Evolutionary conservation across 1,140 invertebrate species (phyloP), one percentile per base, ranked within the genome.

Genomic region (Tribolium madens): DNA sequence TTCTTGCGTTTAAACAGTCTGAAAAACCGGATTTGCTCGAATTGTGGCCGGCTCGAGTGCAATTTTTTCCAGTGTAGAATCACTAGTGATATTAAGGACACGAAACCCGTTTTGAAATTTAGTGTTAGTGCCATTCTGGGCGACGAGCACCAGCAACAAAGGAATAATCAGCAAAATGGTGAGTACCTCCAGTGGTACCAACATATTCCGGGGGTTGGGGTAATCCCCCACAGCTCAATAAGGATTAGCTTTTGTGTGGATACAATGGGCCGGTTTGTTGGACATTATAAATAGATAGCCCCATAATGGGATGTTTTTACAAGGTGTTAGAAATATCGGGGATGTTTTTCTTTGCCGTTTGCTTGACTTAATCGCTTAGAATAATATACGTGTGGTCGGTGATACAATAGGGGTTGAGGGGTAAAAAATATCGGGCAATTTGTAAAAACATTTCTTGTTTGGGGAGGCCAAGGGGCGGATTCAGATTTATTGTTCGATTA

Each of bases 71-170:
- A 85, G 48, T 86, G 85, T 77, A 75, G 84, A 73, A 78, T 84
- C 14, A 79, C 75, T 53, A 82, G 81, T 80, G 84, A 84, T 33
- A 82, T 83, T 14, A 84, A 85, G 77, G 87, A 84, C 76, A 87
- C 82, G 74, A 95, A 94, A 82, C 95, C 95, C 0, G 91, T 95
- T 80, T 89, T 97, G 75, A 97, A 97, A 87, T 97, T 97, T 86
- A 96, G 95, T 89, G 95, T 97, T 71, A 96, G 92, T 88, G 95
- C 95, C 10, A 97, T 97, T 80, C 88, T 97, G 47, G 94, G 94
- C 78, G 87, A 83, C 83, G 87, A 84, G 80, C 87, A 68, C 21
- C 42, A 82, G 64, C 81, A 69, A 81, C 79, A 81, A 21, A 83
- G 78, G 70, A 84, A 80, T 79, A 76, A 70, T 10, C 46, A 48